phyloP scores from a whole-genome alignment of 2,888 invertebrate species.

The Esperia sulphurella region DNA sequence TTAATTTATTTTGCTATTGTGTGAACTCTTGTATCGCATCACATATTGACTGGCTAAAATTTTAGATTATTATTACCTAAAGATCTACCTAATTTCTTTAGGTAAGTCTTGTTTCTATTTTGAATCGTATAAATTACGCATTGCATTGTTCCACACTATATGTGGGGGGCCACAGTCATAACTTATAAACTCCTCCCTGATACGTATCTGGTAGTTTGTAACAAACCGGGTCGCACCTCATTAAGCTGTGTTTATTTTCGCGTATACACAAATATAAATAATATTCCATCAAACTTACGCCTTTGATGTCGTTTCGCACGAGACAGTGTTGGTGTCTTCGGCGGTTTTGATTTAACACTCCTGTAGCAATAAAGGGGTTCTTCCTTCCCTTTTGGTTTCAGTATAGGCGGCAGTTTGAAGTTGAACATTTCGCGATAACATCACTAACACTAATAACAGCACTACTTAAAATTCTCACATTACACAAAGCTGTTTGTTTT shows the following conservation, averaged over 20 bases:
- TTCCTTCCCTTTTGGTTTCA: constrained; percentile 67
- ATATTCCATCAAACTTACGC: constrained; percentile 50
- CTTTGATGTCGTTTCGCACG: constrained; percentile 73
- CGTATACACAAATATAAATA: constrained; percentile 20
- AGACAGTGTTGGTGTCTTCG: constrained; percentile 76
- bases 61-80: too few species aligned
- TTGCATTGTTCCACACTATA: too few species aligned
- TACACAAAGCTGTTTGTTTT: not conserved
- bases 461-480: not conserved
- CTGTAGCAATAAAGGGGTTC: constrained; percentile 73
- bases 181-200: not conserved
- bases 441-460: constrained; percentile 24
- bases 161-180: too few species aligned
- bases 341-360: constrained; percentile 75
- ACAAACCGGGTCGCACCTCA: constrained; percentile 44
- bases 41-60: too few species aligned
- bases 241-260: constrained; percentile 59
- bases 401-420: constrained; percentile 70
- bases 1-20: too few species aligned
- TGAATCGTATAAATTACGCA: too few species aligned
- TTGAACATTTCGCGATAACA: constrained; percentile 68
- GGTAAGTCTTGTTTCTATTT: too few species aligned
- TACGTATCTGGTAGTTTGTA: not conserved
- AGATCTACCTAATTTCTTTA: too few species aligned
- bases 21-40: too few species aligned